Evolutionary conservation across 2,888 invertebrate species (phyloP), one percentile per base, ranked within the genome.

Genomic region (Beris morrisii): DNA sequence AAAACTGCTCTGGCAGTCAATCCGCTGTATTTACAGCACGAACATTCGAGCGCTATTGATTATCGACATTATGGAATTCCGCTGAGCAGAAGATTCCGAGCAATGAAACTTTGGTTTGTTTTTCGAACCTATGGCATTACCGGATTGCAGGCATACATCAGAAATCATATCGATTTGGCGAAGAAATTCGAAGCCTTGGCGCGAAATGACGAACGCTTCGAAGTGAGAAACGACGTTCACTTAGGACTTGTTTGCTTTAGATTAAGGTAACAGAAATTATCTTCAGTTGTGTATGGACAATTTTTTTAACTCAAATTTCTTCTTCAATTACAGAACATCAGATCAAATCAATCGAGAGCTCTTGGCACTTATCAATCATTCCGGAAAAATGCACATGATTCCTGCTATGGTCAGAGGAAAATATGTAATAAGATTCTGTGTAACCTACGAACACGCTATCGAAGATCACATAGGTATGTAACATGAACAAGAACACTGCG

Each of bases 61-160:
- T 88, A 88, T 73, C 81, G 89, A 75, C 93, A 95, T 75, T 95
- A 93, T 88, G 92, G 93, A 3, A 92, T 95, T 68, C 93, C 94
- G 0, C 76, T 95, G 54, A 92, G 92, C 76, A 83, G 94, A 45
- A 83, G 94, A 59, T 95, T 95, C 77, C 84, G 95, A 7, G 87
- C 94, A 0, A 80, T 95, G 11, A 95, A 95, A 76, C 79, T 95
- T 13, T 95, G 94, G 94, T 95, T 95, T 77, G 93, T 93, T 1
- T 83, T 88, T 70, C 83, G 94, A 55, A 87, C 87, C 70, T 94
- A 93, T 74, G 95, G 95, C 1, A 84, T 94, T 0, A 85, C 84
- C 32, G 93, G 93, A 0, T 81, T 95, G n/a, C 92, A 91, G 76
- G 83, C 85, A 38, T 92, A 94, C 77, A 93, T 95, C 59, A 83